Conservation (phyloP, 2,797 vertebrate genomes). For the Neolamprologus multifasciatus region DNA sequence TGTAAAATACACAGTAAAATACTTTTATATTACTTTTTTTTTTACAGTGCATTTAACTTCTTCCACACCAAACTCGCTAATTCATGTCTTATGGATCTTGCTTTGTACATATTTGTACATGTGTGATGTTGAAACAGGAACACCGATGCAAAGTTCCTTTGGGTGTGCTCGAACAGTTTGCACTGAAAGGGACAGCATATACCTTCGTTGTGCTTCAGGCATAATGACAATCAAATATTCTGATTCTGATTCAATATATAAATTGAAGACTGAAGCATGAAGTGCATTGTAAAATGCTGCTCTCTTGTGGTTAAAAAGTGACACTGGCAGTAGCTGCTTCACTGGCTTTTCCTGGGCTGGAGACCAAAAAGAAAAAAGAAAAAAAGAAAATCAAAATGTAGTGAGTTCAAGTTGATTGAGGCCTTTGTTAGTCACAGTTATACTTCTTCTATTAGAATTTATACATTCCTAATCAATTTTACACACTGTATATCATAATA, state of each 20-base stretch:
- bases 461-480: fast-evolving
- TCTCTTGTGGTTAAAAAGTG: background rate
- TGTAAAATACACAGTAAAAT: too few species aligned
- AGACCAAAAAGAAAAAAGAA: background rate
- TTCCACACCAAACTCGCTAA: too few species aligned
- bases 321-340: background rate
- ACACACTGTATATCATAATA: background rate
- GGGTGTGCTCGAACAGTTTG: fast-evolving
- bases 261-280: background rate
- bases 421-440: background rate
- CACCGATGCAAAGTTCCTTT: fast-evolving
- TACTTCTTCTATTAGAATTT: background rate
- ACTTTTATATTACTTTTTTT: too few species aligned
- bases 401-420: background rate
- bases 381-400: background rate
- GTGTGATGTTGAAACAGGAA: background rate
- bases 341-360: fast-evolving
- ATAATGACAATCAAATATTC: fast-evolving
- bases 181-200: background rate
- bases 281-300: background rate
- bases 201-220: fast-evolving
- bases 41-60: too few species aligned
- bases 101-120: background rate
- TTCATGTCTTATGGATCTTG: background rate
- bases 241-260: background rate